Base-by-base conservation (phyloP, 2,113 vertebrate genomes). In the Tetrax tetrax region DNA sequence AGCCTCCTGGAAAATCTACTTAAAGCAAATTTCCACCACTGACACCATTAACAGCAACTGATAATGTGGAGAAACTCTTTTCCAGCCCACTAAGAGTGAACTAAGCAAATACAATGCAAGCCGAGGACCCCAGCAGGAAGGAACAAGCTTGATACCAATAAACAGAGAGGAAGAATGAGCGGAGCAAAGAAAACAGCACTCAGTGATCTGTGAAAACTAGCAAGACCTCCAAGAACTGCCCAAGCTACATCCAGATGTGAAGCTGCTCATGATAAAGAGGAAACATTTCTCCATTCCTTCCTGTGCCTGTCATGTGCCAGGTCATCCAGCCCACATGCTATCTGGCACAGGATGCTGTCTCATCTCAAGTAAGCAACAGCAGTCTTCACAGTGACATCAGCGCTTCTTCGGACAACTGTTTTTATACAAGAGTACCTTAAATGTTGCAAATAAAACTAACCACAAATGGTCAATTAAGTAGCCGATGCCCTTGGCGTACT, bases 1-100 rank as follows among this genome's bases (percentile, higher is more conserved):
- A 71, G n/a, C 38, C 43, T 89, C 48, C 48, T 84, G 63, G 38
- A 94, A 95, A 87, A 79, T 93, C 77, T 96, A 13, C 65, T 84
- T 87, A 82, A 75, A 50, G 69, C 29, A 53, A 35, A 87, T 91
- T 93, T 94, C 53, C 45, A 72, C 45, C 38, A 37, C 43, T 69
- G 54, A 54, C n/a, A 82, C 45, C 29, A 48, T 33, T 78, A 92
- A 60, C 56, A 76, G 22, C 53, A 41, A 4, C 12, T 45, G 38
- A 53, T 69, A 64, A 10, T 28, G 24, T 47, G 37, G 66, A 91
- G n/a, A 76, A 96, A 54, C 25, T 91, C 21, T 81, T 70, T 82
- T 79, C 45, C 38, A 71, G 48, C 48, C 56, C 31, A 38, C 47
- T 57, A 75, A 84, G 66, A 91, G 12, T 29, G 65, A 89, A 57